Evolutionary conservation across 1,140 invertebrate genomes (phyloP).

Genomic region (Brachionus sp.): DNA sequence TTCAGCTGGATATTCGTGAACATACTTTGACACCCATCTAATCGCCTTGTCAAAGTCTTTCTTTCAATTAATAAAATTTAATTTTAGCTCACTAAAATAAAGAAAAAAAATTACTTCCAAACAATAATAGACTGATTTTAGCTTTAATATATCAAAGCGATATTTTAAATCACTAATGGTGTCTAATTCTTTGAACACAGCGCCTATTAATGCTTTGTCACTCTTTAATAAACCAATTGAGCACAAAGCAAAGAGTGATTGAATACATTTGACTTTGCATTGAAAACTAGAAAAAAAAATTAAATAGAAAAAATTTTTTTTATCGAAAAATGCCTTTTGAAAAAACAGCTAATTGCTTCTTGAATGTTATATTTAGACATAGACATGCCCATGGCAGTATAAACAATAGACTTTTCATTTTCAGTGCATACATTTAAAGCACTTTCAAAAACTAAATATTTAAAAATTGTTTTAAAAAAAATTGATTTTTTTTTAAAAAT

Average conservation of each 20-base stretch:
- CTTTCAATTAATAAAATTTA: too few species aligned
- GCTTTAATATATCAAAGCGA: slow-evolving; percentile 40
- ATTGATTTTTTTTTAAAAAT: background rate
- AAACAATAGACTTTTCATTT: slow-evolving; percentile 41
- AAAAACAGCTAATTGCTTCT: slow-evolving; percentile 40
- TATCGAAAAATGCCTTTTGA: slow-evolving; percentile 35
- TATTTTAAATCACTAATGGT: slow-evolving; percentile 33
- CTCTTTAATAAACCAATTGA: slow-evolving; percentile 38
- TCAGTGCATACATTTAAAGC: slow-evolving; percentile 10
- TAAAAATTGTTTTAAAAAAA: background rate
- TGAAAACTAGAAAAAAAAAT: slow-evolving; percentile 20
- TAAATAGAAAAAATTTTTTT: background rate
- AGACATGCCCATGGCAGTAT: slow-evolving; percentile 43
- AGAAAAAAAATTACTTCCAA: background rate
- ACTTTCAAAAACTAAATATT: slow-evolving; percentile 35
- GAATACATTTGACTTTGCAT: slow-evolving; percentile 43
- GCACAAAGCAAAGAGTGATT: slow-evolving; percentile 41
- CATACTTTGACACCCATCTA: slow-evolving; percentile 33
- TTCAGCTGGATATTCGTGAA: slow-evolving; percentile 22
- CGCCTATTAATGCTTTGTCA: slow-evolving; percentile 18
- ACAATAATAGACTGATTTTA: slow-evolving; percentile 43
- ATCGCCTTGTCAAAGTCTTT: slow-evolving; percentile 44
- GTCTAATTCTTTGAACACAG: slow-evolving; percentile 40
- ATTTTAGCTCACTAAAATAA: too few species aligned
- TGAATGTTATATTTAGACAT: slow-evolving; percentile 44